Base-by-base conservation (phyloP, 2,797 vertebrate genomes). In the Alosa sapidissima region DNA sequence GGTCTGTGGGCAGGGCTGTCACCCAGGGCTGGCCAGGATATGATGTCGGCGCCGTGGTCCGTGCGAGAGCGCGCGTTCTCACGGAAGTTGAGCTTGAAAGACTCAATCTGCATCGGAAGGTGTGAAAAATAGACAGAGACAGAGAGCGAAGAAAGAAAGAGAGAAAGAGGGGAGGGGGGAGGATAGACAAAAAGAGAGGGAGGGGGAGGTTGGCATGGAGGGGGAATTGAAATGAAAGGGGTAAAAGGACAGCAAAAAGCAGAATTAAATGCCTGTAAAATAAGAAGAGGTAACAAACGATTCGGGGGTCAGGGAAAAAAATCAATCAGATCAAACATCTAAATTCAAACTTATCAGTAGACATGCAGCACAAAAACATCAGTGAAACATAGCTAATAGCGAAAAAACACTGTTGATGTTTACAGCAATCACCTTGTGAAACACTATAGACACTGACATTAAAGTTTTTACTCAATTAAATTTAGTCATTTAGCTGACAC, bases 181-280 rank as follows among this genome's bases (percentile, higher is more conserved):
- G n/a, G 88, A 86, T 81, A 89, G 89, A 86, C 51, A 82, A 78
- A 58, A 87, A 45, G 72, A 86, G 87, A 75, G 68, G 88, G 89
- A 86, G 85, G 89, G 86, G 86, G 83, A 85, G 85, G 90, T 89
- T 88, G 75, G 82, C 62, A 89, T 90, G 89, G 91, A 82, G 88
- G 65, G 93, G 93, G 92, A 6, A 28, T 62, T 89, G 94, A 93
- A 90, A 91, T 91, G 93, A 94, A 91, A 93, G 90, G 91, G 81
- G 95, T 93, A 93, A 95, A 96, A 95, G 94, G 97, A 97, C 91
- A 97, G 97, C 94, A 96, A 92, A 96, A 96, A 95, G 95, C 92
- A 97, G 96, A 97, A 90, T 98, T 98, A 99, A 95, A 99, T 95
- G 98, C 98, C 98, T 99, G 98, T 93, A 98, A 99, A 94, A 98